Percentiles rank a stretch among this genome's conserved stretches.
These are phyloP conservation scores for Glaucomys volans DNA, from an alignment of 2,113 vertebrate genomes.

Conservation along the genomic window DNA sequence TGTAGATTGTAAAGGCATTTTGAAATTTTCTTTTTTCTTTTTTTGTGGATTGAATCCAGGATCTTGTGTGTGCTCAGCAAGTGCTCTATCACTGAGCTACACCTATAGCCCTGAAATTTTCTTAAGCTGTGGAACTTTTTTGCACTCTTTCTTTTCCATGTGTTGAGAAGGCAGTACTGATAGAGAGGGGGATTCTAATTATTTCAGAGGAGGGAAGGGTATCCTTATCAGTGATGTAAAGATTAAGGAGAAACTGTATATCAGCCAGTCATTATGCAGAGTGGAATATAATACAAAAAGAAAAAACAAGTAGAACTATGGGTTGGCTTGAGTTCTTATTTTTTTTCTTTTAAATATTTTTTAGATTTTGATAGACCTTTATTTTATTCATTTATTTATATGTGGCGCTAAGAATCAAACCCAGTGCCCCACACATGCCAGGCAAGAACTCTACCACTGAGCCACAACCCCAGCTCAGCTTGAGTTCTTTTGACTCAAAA, in stretches of 20 bases:
- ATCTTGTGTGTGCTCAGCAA: background rate
- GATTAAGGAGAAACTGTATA: conserved; percentile 20
- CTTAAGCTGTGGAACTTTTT: conserved; percentile 1
- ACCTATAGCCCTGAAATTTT: background rate
- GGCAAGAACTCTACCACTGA: too few relatives aligned
- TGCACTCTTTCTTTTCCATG: conserved; percentile 31
- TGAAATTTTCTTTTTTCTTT: background rate
- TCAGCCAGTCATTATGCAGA: background rate
- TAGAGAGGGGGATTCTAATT: background rate
- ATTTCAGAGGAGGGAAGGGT: conserved; percentile 2
- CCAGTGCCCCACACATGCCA: too few relatives aligned
- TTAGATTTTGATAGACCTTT: too few relatives aligned
- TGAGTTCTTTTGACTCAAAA: conserved; percentile 16
- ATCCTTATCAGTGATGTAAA: background rate
- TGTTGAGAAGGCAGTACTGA: conserved; percentile 32
- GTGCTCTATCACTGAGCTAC: background rate
- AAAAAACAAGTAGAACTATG: background rate
- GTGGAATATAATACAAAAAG: conserved; percentile 34
- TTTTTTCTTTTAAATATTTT: too few relatives aligned
- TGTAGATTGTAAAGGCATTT: conserved; percentile 60
- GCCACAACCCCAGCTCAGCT: too few relatives aligned
- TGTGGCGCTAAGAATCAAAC: too few relatives aligned
- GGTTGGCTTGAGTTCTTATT: conserved; percentile 25
- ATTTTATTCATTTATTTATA: too few relatives aligned
- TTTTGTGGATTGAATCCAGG: background rate